A percentile compares a stretch with the other conserved stretches of the same genome.
Conservation (phyloP, 2,888 invertebrate species). For the Dolichomitus sp. region DNA sequence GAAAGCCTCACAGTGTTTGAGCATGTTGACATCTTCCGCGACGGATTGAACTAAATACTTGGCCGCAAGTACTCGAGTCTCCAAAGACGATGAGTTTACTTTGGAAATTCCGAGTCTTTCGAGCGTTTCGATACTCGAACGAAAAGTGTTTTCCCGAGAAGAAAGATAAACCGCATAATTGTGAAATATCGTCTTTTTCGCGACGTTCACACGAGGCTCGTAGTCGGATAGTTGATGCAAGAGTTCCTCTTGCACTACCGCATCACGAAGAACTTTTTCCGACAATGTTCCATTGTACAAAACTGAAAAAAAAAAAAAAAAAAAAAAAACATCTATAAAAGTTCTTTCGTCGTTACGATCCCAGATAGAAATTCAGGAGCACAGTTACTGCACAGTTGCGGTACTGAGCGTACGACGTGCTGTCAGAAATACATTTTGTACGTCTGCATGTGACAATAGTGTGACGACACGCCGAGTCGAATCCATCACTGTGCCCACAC, state of each 20-base stretch:
- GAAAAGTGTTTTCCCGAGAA: slow-evolving; percentile 70
- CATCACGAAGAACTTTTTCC: slow-evolving; percentile 71
- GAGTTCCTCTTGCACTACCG: slow-evolving; percentile 82
- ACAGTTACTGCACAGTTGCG: too few relatives aligned
- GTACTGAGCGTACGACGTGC: too few relatives aligned
- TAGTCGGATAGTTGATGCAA: slow-evolving; percentile 77
- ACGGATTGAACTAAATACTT: slow-evolving; percentile 71
- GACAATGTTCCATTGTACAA: slow-evolving; percentile 83
- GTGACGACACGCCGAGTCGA: too few relatives aligned
- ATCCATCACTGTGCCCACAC: too few relatives aligned
- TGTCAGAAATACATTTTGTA: too few relatives aligned
- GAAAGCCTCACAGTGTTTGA: slow-evolving; percentile 69
- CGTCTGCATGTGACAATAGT: too few relatives aligned
- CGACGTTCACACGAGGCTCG: slow-evolving; percentile 72
- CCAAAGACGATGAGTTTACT: slow-evolving; percentile 75
- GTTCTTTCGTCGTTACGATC: neutral
- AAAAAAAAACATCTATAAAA: neutral
- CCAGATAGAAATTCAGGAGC: too few relatives aligned
- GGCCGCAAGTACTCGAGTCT: slow-evolving; percentile 76
- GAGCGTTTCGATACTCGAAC: slow-evolving; percentile 73
- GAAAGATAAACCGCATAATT: slow-evolving; percentile 80
- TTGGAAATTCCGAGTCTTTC: slow-evolving; percentile 73
- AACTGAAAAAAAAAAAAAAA: slow-evolving; percentile 77
- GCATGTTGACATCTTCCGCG: slow-evolving; percentile 52
- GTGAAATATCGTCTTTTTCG: slow-evolving; percentile 75